phyloP scores from a whole-genome alignment of 2,113 vertebrate species.

The Okapia johnstoni region DNA sequence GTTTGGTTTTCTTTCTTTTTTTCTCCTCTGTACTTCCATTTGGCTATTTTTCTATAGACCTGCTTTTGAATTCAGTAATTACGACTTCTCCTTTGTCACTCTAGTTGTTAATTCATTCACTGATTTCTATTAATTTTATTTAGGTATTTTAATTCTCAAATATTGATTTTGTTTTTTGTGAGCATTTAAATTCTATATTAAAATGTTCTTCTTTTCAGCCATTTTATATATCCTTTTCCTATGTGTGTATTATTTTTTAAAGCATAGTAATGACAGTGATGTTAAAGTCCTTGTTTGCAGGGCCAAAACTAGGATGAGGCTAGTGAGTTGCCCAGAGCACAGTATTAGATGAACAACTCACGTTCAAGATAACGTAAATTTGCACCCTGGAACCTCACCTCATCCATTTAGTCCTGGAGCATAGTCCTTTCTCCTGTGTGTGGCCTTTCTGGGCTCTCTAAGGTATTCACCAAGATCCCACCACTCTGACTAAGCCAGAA shows the following conservation, averaged over 20 bases:
- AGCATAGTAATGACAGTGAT: background rate
- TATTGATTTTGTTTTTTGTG: background rate
- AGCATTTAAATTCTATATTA: background rate
- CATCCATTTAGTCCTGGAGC: background rate
- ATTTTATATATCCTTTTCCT: background rate
- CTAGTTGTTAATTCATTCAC: background rate
- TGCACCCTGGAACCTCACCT: background rate
- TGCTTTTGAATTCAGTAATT: background rate
- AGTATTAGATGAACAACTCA: background rate
- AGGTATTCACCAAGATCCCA: background rate
- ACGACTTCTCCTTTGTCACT: background rate
- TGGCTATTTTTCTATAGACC: background rate
- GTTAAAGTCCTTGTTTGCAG: background rate
- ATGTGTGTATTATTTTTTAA: background rate
- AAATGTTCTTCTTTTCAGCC: background rate
- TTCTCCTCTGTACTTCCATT: background rate
- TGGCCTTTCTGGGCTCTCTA: background rate
- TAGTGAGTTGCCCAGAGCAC: background rate
- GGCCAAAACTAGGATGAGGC: background rate
- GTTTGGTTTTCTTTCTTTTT: background rate
- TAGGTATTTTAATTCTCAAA: background rate
- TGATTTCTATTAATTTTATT: background rate
- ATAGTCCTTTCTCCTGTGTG: background rate
- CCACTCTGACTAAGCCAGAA: background rate
- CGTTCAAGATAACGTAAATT: background rate